Evolutionary conservation across 1,140 invertebrate genomes (phyloP).

Genomic region (Trichonephila clavata): DNA sequence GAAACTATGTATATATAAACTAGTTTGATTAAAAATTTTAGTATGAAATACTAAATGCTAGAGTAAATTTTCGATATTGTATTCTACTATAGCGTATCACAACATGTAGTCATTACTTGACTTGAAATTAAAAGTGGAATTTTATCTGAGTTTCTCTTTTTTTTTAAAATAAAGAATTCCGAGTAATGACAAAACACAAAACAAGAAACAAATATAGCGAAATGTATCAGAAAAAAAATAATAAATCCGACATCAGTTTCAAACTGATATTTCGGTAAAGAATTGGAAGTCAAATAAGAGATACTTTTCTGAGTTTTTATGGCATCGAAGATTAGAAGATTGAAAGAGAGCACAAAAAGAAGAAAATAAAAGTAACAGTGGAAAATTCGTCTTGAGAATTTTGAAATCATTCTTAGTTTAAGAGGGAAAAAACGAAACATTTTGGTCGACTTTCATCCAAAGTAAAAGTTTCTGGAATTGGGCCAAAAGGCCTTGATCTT

Average conservation of each 20-base stretch:
- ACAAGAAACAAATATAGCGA: no score
- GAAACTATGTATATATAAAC: no score
- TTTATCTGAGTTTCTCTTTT: no score
- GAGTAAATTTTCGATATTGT: no score
- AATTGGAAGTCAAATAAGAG: slow-evolving; percentile 10
- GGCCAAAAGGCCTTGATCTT: slow-evolving; percentile 47
- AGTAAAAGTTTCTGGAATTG: slow-evolving; percentile 36
- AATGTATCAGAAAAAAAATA: background rate
- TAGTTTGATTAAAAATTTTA: no score
- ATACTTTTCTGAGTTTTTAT: background rate
- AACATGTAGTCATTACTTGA: no score
- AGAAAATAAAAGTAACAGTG: background rate
- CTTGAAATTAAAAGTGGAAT: no score
- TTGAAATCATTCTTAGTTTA: slow-evolving; percentile 36
- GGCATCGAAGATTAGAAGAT: background rate
- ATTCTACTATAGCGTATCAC: no score
- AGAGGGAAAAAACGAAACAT: slow-evolving; percentile 26
- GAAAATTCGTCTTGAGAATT: slow-evolving; percentile 47
- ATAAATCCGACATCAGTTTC: background rate
- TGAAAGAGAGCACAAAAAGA: background rate
- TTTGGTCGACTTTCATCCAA: slow-evolving; percentile 40
- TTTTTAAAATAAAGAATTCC: no score
- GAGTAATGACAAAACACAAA: no score
- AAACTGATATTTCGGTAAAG: background rate
- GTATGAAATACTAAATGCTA: no score